Evolutionary conservation across 2,888 invertebrate genomes (phyloP).

Genomic region (Ormyrus labotus): DNA sequence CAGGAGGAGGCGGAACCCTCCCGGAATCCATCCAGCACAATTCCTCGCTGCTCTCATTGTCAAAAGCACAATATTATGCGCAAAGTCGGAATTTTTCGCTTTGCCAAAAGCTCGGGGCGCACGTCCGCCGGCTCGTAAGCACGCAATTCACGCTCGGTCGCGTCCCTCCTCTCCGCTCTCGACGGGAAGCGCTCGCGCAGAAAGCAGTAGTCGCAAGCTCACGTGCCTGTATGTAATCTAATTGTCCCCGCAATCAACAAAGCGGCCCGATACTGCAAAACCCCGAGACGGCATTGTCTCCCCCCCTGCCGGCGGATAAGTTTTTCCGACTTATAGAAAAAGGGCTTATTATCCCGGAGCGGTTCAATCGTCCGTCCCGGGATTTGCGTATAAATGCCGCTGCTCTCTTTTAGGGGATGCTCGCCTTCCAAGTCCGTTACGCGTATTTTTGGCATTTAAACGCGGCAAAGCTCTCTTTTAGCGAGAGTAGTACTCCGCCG

Average conservation of each 20-base stretch:
- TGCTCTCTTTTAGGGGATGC: neutral
- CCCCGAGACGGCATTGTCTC: neutral
- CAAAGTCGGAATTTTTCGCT: neutral
- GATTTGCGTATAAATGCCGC: slow-evolving; percentile 45
- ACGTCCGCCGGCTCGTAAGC: neutral
- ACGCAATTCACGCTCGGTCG: slow-evolving; percentile 39
- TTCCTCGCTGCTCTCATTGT: too few relatives aligned
- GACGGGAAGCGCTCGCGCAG: slow-evolving; percentile 21
- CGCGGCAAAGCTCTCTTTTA: slow-evolving; percentile 11
- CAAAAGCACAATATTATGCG: slow-evolving; percentile 2
- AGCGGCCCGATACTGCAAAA: neutral
- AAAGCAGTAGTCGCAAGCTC: slow-evolving; percentile 19
- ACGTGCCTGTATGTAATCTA: slow-evolving; percentile 30
- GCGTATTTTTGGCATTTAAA: slow-evolving; percentile 48
- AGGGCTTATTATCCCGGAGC: slow-evolving; percentile 25
- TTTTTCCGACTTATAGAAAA: slow-evolving; percentile 22
- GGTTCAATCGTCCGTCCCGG: slow-evolving; percentile 30
- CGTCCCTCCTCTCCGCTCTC: neutral
- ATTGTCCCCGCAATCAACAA: slow-evolving; percentile 25
- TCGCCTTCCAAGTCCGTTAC: slow-evolving; percentile 18
- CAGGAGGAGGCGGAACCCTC: too few relatives aligned
- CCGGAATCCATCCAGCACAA: too few relatives aligned
- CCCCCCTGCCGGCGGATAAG: neutral
- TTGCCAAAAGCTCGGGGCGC: neutral
- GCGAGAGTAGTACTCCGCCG: neutral